phyloP scores from a whole-genome alignment of 2,888 invertebrate genomes.

The Villa cingulata region DNA sequence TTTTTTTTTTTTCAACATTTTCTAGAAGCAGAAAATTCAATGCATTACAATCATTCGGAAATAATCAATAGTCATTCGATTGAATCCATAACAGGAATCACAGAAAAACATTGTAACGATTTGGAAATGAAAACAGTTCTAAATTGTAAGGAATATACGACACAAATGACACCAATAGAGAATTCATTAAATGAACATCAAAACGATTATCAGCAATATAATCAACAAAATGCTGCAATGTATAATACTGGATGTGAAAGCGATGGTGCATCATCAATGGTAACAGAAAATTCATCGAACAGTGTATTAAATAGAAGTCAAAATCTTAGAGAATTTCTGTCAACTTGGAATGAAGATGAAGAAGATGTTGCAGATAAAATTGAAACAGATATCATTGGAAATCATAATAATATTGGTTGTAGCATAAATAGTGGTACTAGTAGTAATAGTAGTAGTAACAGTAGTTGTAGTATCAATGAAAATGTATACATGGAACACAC shows the following conservation, averaged over 20 bases:
- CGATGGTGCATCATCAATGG: too few relatives aligned
- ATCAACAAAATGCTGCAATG: neutral
- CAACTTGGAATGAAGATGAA: conserved; percentile 36
- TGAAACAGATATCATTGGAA: neutral
- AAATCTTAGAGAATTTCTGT: conserved; percentile 32
- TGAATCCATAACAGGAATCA: neutral
- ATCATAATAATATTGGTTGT: neutral
- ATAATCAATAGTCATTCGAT: neutral
- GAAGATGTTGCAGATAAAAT: conserved; percentile 19
- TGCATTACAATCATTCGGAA: neutral
- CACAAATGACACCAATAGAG: neutral
- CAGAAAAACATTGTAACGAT: too few relatives aligned
- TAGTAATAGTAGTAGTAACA: conserved; percentile 1
- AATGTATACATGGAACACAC: neutral
- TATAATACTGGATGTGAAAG: too few relatives aligned
- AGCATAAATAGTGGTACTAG: too few relatives aligned
- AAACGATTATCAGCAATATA: neutral
- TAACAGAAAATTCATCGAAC: neutral
- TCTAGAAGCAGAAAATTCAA: neutral
- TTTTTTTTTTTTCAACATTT: neutral
- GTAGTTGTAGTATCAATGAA: conserved; percentile 4
- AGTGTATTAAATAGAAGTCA: conserved; percentile 17
- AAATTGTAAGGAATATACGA: neutral
- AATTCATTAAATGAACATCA: neutral
- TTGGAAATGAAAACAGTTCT: too few relatives aligned